Conservation (phyloP, 2,797 vertebrate genomes). For the Hydrophis major region DNA sequence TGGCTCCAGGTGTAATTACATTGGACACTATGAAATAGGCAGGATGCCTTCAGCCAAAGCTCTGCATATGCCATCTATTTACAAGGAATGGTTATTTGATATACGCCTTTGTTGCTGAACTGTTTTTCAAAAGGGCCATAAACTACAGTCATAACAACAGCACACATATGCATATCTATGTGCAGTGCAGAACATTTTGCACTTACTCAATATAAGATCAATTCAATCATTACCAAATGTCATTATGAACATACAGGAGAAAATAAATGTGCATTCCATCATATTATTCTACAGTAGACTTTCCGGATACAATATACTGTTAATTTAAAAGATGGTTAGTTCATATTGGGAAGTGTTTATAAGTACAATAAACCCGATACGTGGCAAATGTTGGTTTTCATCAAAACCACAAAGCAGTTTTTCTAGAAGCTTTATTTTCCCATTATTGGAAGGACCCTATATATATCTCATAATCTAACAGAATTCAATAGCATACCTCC, state of each 20-base stretch:
- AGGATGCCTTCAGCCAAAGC: background rate
- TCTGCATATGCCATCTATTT: background rate
- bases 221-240: background rate
- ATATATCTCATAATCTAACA: background rate
- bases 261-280: background rate
- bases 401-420: background rate
- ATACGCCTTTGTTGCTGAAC: background rate
- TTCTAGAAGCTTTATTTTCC: background rate
- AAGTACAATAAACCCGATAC: background rate
- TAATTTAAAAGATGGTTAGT: background rate
- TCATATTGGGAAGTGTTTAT: background rate
- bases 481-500: background rate
- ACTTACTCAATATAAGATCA: background rate
- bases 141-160: background rate
- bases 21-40: background rate
- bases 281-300: background rate
- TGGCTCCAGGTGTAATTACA: background rate
- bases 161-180: background rate
- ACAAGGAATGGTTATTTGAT: background rate
- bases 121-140: background rate
- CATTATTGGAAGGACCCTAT: background rate
- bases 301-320: background rate
- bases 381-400: background rate
- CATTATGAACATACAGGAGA: background rate
- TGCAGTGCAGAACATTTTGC: background rate